Percentiles rank a stretch among this genome's conserved stretches.
These are phyloP conservation scores for Anagrus nilaparvatae DNA, from an alignment of 1,140 invertebrate genomes.

Conservation along the genomic window DNA sequence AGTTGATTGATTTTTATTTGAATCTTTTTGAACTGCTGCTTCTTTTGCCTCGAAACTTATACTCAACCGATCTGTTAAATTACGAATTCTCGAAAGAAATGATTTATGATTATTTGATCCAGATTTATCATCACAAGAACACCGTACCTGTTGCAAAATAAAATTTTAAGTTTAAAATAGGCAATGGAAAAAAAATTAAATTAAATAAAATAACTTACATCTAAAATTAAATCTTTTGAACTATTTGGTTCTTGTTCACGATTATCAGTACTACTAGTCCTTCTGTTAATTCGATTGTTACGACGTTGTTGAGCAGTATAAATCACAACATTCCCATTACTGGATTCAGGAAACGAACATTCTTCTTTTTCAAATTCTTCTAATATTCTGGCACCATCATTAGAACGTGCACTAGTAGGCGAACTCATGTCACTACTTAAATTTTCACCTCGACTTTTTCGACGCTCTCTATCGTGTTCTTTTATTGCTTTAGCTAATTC, in stretches of 20 bases:
- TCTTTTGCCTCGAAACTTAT: constrained; percentile 38
- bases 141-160: constrained; percentile 14
- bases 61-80: constrained; percentile 34
- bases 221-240: neutral
- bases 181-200: no score
- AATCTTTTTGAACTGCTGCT: no score
- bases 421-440: constrained; percentile 33
- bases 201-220: no score
- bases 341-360: neutral
- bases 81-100: constrained; percentile 30
- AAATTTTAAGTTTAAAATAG: neutral
- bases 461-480: constrained; percentile 32
- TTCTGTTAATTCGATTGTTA: constrained; percentile 13
- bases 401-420: constrained; percentile 30
- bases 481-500: constrained; percentile 33
- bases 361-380: constrained; percentile 31
- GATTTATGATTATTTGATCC: constrained; percentile 32
- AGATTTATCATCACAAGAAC: constrained; percentile 29
- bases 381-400: constrained; percentile 29
- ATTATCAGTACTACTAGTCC: constrained; percentile 7
- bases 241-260: neutral
- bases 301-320: neutral
- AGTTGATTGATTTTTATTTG: no score
- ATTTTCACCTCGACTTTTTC: constrained; percentile 29
- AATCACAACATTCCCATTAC: constrained; percentile 11